Base-by-base conservation (phyloP, 2,888 invertebrate genomes). In the Coecobrya sp. region DNA sequence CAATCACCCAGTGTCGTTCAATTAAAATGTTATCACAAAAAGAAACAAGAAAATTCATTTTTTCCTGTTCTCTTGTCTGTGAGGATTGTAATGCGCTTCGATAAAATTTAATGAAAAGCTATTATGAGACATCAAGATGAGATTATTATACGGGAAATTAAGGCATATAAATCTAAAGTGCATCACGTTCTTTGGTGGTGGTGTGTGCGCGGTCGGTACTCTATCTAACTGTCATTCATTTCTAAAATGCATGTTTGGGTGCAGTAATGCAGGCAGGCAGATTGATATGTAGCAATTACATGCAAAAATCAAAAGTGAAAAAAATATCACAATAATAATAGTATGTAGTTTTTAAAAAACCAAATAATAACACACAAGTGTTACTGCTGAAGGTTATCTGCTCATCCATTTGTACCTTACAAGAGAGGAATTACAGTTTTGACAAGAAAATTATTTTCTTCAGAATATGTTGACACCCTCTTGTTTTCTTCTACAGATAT, bases 121-220 rank as follows among this genome's bases (percentile, higher is more conserved):
- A 52, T 87, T 76, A 76, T 49, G 76, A 73, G 76, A 87, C 73
- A 81, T 81, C 30, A 59, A 81, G 81, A 81, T 59, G 55, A 81
- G 81, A 81, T 81, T 81, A 76, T 87, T 87, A 76, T 76, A 87
- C 73, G 76, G 86, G 86, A 87, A 87, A 87, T 87, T 87, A 76
- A 86, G 73, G 85, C 49, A 76, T 22, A 55, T 87, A 42, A 87
- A 76, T 73, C 73, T 73, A 45, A 59, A 87, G 30, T 59, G 86
- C 86, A 87, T 59, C 81, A 81, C 81, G 81, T 81, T 81, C 76
- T 27, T 13, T 49, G 79, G 25, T 79, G 79, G 3, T 25, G 13
- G 49, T 52, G 3, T 3, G 59, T 27, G n/a, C 13, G 22, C 16
- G 16, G 19, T 73, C 42, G 79, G 59, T 81, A 81, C 27, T 19